Evolutionary conservation across 2,113 vertebrate genomes (phyloP), one percentile per base, ranked within the genome.

Genomic region (Montifringilla adamsi): DNA sequence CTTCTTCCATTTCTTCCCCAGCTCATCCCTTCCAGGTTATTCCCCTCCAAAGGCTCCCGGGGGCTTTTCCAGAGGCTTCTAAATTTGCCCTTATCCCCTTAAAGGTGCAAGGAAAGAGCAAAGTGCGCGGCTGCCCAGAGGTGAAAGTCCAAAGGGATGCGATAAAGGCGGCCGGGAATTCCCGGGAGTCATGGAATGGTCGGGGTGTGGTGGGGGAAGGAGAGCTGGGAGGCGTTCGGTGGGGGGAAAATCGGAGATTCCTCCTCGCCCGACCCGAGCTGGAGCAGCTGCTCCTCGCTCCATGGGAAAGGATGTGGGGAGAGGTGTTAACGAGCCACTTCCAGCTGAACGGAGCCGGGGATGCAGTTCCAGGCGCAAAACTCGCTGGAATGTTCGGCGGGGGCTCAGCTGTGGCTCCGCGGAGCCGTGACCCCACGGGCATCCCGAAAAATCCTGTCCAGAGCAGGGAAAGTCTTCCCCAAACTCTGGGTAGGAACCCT

Each of bases 81-180:
- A 15, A 33, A 78, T 74, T 70, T 15, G 47, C 35, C 18, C 37
- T 89, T 26, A 31, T 13, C 91, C 92, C 84, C 79, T 70, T 60
- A 88, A 76, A 81, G 49, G 49, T 31, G 73, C 64, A 5, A 68
- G 13, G 27, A 30, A 55, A 68, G 95, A 62, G 84, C 77, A 26
- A 90, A 93, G 82, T 35, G 7, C 82, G 87, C 33, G 1, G 31
- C 35, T 43, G 18, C 30, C 24, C 84, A 1, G 18, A 31, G 94
- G 88, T 75, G 3, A 95, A 96, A 97, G 96, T 96, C 94, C 97
- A 50, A 26, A 43, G 81, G 89, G 85, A 88, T 6, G 77, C n/a
- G 46, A 88, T 83, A 85, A 78, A 22, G 90, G 81, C 79, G 11
- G 83, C 53, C 83, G 39, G 72, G 24, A 84, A 59, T 21, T 56